These are phyloP conservation scores for Dendroctonus ponderosae DNA, from an alignment of 1,140 invertebrate species.

Conservation along the genomic window DNA sequence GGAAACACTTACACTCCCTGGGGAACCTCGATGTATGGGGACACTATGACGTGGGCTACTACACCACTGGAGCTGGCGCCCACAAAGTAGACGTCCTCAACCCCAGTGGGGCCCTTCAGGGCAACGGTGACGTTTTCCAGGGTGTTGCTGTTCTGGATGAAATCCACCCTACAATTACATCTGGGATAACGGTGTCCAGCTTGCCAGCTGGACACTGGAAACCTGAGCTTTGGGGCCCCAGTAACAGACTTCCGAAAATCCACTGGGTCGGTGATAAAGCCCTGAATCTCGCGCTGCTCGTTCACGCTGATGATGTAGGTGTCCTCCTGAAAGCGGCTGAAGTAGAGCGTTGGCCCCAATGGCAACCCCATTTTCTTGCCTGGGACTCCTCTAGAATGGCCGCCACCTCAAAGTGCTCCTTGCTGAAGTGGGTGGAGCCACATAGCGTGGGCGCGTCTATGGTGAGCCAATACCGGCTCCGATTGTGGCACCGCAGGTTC, in stretches of 20 bases:
- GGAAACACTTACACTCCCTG: conserved; percentile 44
- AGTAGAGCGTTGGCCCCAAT: not conserved
- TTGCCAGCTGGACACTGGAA: not conserved
- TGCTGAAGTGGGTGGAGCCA: conserved; percentile 32
- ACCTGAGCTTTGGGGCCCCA: conserved; percentile 45
- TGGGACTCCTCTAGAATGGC: conserved; percentile 42
- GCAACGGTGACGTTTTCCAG: conserved; percentile 44
- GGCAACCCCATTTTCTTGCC: conserved; percentile 19
- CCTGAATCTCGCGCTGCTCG: conserved; percentile 37
- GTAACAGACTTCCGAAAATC: conserved; percentile 46
- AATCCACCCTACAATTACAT: conserved; percentile 42
- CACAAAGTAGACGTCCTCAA: conserved; percentile 46
- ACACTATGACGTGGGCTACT: conserved; percentile 37
- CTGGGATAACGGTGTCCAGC: not conserved
- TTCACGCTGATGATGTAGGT: conserved; percentile 44
- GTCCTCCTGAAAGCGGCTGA: conserved; percentile 36
- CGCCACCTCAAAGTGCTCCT: conserved; percentile 37
- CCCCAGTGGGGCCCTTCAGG: conserved; percentile 35
- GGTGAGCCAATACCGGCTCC: conserved; percentile 37
- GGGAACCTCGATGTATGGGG: conserved; percentile 47
- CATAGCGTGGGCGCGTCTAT: conserved; percentile 40
- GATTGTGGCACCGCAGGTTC: conserved; percentile 41
- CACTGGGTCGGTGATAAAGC: conserved; percentile 44
- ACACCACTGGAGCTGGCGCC: conserved; percentile 21
- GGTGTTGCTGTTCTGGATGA: conserved; percentile 37